phyloP scores from a whole-genome alignment of 92 coral and sea anemone species.

The Actinostola sp. region DNA sequence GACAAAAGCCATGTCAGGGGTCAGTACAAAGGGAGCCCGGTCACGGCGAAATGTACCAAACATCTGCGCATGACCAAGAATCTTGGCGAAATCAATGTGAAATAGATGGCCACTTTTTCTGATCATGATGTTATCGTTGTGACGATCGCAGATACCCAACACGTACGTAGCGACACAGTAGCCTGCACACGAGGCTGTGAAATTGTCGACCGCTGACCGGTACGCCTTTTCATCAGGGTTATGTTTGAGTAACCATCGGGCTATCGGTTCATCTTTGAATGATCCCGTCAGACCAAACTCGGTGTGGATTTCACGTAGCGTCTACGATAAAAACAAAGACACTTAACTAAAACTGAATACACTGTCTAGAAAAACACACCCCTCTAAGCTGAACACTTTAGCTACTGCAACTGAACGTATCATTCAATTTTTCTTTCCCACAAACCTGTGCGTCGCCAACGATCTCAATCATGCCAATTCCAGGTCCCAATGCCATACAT shows the following conservation, averaged over 20 bases:
- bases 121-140: constrained; percentile 98
- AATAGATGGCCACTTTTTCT: constrained; percentile 93
- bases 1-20: constrained; percentile 98
- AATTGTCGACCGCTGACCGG: constrained; percentile 94
- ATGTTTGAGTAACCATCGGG: constrained; percentile 90
- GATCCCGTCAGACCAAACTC: constrained; percentile 96
- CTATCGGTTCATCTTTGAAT: constrained; percentile 94
- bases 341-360: not conserved
- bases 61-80: constrained; percentile 99
- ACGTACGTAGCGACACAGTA: constrained; percentile 99
- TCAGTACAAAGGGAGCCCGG: constrained; percentile 98
- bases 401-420: no score
- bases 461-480: constrained; percentile 95
- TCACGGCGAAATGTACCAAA: constrained; percentile 97
- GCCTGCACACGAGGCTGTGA: constrained; percentile 97
- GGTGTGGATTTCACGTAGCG: constrained; percentile 93
- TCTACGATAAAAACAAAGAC: constrained; percentile 9
- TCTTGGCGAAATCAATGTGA: constrained; percentile 98
- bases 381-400: no score
- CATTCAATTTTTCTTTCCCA: no score
- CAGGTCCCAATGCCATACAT: constrained; percentile 95
- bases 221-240: constrained; percentile 89
- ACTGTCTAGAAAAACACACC: not conserved
- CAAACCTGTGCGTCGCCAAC: constrained; percentile 77
- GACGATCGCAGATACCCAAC: constrained; percentile 98